phyloP scores from a whole-genome alignment of 2,797 vertebrate species.

The Myioborus melanocephalus region DNA sequence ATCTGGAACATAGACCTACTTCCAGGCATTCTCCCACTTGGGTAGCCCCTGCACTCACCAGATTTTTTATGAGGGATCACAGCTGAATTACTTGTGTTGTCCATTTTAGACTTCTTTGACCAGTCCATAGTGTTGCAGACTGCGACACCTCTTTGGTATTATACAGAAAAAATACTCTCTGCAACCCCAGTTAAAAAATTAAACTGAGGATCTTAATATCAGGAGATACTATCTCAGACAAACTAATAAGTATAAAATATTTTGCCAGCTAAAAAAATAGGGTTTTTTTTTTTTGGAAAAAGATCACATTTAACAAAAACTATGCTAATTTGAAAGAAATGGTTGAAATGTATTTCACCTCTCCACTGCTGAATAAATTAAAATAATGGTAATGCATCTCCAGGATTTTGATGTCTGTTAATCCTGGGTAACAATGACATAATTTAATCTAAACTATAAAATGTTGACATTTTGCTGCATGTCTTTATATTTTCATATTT shows the following conservation, averaged over 20 bases:
- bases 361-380: neutral
- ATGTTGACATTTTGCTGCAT: neutral
- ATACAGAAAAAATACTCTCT: neutral
- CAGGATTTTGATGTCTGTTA: neutral
- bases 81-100: neutral
- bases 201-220: neutral
- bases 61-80: neutral
- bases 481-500: neutral
- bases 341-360: neutral
- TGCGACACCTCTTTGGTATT: neutral
- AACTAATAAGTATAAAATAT: neutral
- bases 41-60: neutral
- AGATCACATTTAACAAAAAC: neutral
- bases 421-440: neutral
- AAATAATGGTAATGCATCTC: neutral
- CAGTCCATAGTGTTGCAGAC: neutral
- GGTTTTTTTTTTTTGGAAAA: neutral
- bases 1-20: neutral
- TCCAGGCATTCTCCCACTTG: neutral
- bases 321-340: neutral
- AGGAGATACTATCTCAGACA: neutral
- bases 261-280: neutral
- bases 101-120: neutral
- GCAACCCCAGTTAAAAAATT: neutral
- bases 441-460: neutral